These are phyloP conservation scores for Atlantisia rogersi DNA, from an alignment of 2,113 vertebrate species.

Conservation along the genomic window DNA sequence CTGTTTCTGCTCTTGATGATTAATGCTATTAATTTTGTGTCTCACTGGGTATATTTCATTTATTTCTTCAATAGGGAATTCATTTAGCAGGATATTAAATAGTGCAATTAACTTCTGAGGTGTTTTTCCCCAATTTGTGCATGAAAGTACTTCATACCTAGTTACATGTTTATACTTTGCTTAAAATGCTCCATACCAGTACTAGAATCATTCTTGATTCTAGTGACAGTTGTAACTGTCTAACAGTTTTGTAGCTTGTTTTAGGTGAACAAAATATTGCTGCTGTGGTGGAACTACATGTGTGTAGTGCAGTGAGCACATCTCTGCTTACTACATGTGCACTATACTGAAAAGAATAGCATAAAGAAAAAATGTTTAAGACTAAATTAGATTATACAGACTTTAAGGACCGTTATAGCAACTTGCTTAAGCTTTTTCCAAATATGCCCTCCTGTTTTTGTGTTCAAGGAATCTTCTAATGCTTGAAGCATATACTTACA, in stretches of 20 bases:
- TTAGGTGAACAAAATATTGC: background rate
- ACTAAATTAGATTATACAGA: background rate
- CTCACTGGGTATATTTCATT: background rate
- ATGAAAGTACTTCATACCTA: background rate
- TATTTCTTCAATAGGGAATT: background rate
- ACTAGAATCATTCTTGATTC: background rate
- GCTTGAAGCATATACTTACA: background rate
- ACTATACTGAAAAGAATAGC: background rate
- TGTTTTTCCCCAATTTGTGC: background rate
- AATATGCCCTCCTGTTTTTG: background rate
- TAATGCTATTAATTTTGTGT: background rate
- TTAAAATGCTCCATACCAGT: background rate
- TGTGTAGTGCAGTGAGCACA: background rate
- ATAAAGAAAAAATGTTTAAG: background rate
- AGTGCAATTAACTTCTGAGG: background rate
- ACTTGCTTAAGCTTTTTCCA: background rate
- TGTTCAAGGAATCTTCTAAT: background rate
- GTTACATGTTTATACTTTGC: background rate
- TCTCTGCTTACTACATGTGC: too few relatives aligned
- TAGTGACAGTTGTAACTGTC: background rate
- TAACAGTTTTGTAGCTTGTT: background rate
- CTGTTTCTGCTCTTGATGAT: background rate
- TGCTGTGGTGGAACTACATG: background rate
- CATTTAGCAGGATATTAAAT: background rate
- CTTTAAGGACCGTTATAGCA: background rate